Percentiles rank a stretch among this genome's conserved stretches.
Conservation (phyloP, 2,797 vertebrate genomes). For the Alauda arvensis region DNA sequence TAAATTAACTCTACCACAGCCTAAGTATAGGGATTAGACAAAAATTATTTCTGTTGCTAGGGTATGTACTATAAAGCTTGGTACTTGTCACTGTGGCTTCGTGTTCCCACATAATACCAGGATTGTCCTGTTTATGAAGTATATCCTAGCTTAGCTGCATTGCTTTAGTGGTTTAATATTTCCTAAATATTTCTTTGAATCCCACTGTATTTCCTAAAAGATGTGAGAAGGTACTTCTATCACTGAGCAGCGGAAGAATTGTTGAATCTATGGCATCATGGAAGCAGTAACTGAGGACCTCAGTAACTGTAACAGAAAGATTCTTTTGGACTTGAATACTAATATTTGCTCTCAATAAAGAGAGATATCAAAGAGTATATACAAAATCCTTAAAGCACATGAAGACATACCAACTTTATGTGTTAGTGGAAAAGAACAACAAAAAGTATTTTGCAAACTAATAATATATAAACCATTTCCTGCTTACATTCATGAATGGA, state of each 20-base stretch:
- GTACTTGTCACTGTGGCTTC: neutral
- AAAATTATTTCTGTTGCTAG: neutral
- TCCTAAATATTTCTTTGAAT: neutral
- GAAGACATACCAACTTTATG: neutral
- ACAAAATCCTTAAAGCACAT: neutral
- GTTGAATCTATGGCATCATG: neutral
- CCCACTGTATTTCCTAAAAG: neutral
- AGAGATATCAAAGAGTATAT: neutral
- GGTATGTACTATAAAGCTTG: neutral
- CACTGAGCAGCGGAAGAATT: neutral
- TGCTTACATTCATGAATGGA: neutral
- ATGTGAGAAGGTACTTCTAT: neutral
- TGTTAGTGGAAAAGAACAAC: neutral
- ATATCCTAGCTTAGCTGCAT: neutral
- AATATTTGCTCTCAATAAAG: neutral
- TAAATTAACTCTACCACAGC: neutral
- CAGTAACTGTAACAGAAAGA: neutral
- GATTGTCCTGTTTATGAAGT: neutral
- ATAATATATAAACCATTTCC: neutral
- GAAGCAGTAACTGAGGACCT: conserved; percentile 2
- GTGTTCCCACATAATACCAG: neutral
- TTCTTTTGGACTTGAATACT: neutral
- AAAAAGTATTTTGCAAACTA: neutral
- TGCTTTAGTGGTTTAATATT: neutral
- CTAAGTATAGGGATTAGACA: neutral